Evolutionary conservation across 2,113 vertebrate species (phyloP).

Genomic region (Barbus barbus): DNA sequence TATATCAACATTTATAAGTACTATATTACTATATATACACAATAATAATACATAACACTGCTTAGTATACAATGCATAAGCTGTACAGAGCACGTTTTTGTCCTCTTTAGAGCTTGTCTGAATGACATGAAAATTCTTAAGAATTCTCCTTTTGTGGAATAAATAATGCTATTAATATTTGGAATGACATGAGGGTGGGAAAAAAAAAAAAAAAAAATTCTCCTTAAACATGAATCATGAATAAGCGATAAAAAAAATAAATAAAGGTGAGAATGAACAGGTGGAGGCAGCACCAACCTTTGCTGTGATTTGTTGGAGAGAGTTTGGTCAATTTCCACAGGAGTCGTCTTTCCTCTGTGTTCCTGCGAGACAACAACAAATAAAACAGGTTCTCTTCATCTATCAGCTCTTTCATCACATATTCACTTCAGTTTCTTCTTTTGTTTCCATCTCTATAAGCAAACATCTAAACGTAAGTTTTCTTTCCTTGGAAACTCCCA

Average conservation of each 20-base stretch:
- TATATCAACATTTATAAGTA: no score
- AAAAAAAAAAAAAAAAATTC: no score
- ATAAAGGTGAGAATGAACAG: neutral
- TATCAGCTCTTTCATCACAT: no score
- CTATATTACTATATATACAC: no score
- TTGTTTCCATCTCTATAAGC: no score
- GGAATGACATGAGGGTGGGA: no score
- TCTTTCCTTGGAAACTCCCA: neutral
- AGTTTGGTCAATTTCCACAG: conserved; percentile 89
- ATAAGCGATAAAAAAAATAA: neutral
- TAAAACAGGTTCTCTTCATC: neutral
- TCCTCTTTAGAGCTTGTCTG: neutral
- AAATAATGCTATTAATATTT: no score
- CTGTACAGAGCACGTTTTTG: no score
- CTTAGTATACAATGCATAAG: no score
- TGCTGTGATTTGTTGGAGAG: conserved; percentile 78
- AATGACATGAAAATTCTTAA: neutral
- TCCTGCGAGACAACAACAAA: conserved; percentile 75
- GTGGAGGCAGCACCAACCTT: conserved; percentile 72
- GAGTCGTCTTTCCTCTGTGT: conserved; percentile 85
- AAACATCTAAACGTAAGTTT: neutral
- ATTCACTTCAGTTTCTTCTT: no score
- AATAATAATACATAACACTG: no score
- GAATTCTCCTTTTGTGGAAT: no score
- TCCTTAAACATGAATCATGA: neutral